Evolutionary conservation across 2,888 invertebrate genomes (phyloP), one percentile per base, ranked within the genome.

Genomic region (Drosophila quinaria): DNA sequence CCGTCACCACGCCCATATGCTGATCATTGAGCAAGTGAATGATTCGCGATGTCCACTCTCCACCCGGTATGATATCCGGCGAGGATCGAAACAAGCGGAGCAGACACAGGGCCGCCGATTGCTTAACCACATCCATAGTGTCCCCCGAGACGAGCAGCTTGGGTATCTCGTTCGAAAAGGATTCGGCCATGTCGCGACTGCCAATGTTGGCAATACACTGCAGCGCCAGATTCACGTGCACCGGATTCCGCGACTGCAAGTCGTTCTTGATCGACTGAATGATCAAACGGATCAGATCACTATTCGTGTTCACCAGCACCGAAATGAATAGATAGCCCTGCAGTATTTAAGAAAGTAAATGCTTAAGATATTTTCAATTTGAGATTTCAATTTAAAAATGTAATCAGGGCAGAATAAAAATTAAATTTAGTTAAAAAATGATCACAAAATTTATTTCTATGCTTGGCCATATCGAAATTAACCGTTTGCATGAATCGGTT

Each of bases 161-260:
- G 71, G 99, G 99, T 92, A 99, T 98, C 93, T 99, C 99, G 87
- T 96, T 97, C 60, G 98, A 97, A 93, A 99, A 99, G 49, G 98
- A 98, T 93, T 99, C 99, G n/a, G 99, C 99, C 99, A 99, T 99
- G 92, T 99, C 99, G 91, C 97, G 96, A 92, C 98, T 98, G 65
- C 99, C 99, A 93, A 99, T 99, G 93, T 99, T 99, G 59, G 99
- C 99, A 91, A 99, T 99, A 93, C 99, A 99, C 93, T 99, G 99
- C 81, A 99, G 94, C 52, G 99, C 99, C 91, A 99, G 95, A 93
- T 99, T 99, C 60, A 99, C 98, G 92, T 99, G 99, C 90, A 99
- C 97, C 42, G 99, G 99, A 94, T 99, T 99, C 85, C 97, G 95
- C 72, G 98, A 98, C 88, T 96, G 96, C 91, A 99, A 94, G 94